These are phyloP conservation scores for Sinopyrophorus schimmeli DNA, from an alignment of 2,888 invertebrate genomes.

Conservation along the genomic window DNA sequence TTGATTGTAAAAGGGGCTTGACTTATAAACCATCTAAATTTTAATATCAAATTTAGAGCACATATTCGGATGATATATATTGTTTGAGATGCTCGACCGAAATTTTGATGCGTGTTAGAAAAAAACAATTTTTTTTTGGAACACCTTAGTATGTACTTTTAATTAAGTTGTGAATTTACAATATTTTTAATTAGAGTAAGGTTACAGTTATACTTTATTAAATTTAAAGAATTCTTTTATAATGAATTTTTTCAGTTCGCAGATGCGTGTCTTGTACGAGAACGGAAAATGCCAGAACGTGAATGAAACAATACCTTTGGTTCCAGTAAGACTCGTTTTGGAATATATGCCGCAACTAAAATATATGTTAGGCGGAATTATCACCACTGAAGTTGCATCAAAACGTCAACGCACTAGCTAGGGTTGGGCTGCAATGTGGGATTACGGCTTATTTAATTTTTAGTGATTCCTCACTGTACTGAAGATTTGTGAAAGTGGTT, in stretches of 20 bases:
- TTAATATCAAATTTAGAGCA: too few relatives aligned
- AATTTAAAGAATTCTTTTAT: not conserved
- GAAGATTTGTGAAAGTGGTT: slow-evolving; percentile 7
- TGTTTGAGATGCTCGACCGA: too few relatives aligned
- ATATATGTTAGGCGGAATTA: slow-evolving; percentile 71
- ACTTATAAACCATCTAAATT: too few relatives aligned
- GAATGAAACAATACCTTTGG: slow-evolving; percentile 74
- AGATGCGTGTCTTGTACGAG: slow-evolving; percentile 75
- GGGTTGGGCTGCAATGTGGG: slow-evolving; percentile 59
- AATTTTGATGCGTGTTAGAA: too few relatives aligned
- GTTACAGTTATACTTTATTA: too few relatives aligned
- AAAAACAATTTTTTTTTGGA: too few relatives aligned
- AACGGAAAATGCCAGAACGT: slow-evolving; percentile 74
- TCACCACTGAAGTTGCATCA: slow-evolving; percentile 52
- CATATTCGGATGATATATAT: too few relatives aligned
- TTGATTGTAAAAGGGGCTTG: too few relatives aligned
- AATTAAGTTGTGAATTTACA: too few relatives aligned
- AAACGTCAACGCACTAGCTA: slow-evolving; percentile 65
- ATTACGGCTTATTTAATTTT: slow-evolving; percentile 35
- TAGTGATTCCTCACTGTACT: too few relatives aligned
- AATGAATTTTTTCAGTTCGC: slow-evolving; percentile 50
- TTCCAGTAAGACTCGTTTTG: slow-evolving; percentile 82
- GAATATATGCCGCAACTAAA: slow-evolving; percentile 85
- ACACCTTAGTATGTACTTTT: too few relatives aligned
- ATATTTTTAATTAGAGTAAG: too few relatives aligned